phyloP scores from a whole-genome alignment of 2,888 invertebrate species.

The Digitonthophagus gazella region DNA sequence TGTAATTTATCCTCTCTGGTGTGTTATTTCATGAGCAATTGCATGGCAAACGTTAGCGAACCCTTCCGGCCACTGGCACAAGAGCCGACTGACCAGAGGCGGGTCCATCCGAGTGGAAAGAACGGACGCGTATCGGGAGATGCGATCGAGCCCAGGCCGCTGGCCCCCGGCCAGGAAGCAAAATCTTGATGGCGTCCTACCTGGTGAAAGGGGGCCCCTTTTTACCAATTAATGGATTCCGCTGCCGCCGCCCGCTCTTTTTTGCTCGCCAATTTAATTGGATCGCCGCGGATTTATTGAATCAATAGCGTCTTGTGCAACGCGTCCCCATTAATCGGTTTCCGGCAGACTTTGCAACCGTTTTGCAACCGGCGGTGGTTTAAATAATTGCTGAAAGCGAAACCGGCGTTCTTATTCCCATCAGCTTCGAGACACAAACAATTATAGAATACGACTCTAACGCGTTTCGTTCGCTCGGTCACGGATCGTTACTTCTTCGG shows the following conservation, averaged over 20 bases:
- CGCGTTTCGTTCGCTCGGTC: background rate
- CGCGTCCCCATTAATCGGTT: background rate
- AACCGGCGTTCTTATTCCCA: background rate
- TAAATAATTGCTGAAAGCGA: background rate
- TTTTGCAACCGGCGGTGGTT: background rate
- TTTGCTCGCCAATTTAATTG: background rate
- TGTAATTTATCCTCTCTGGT: conserved; percentile 13
- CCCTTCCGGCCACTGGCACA: conserved; percentile 25
- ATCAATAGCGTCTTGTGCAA: background rate
- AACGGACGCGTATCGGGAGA: conserved; percentile 31
- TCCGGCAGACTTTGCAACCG: background rate
- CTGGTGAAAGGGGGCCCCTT: conserved; percentile 12
- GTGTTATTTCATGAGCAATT: conserved; percentile 20
- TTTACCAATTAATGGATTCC: conserved; percentile 11
- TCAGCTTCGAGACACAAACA: background rate
- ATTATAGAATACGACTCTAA: background rate
- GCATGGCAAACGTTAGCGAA: conserved; percentile 15
- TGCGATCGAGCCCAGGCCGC: conserved; percentile 31
- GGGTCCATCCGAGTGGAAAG: conserved; percentile 31
- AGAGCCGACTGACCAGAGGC: conserved; percentile 27
- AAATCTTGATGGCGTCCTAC: conserved; percentile 17
- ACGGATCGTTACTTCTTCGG: background rate
- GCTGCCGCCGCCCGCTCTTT: background rate
- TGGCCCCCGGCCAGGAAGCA: conserved; percentile 38
- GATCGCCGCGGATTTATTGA: background rate